Base-by-base conservation (phyloP, 2,888 invertebrate species). In the Sminthurides aquaticus region DNA sequence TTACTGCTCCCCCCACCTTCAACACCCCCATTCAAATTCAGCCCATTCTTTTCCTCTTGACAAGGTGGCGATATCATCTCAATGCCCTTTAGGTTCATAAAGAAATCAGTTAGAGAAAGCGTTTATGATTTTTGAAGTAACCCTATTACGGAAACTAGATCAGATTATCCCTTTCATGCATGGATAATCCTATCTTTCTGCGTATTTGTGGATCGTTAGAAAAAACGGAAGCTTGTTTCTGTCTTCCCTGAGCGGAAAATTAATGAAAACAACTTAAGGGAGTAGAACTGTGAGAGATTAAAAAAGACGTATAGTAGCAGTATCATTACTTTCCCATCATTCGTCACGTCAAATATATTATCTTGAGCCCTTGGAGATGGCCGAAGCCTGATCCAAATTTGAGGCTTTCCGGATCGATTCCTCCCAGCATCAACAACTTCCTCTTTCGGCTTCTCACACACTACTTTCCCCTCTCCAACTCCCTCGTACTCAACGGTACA, bases 321-420 rank as follows among this genome's bases (percentile, higher is more conserved):
- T n/a, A 15, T 34, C 15, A 34, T 29, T 63, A 68, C 70, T 60
- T 67, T 68, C 57, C 64, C 62, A 60, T 64, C 66, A 18, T 62
- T 56, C 3, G 57, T 66, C n/a, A 70, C 61, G 48, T 68, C 62
- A 28, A 68, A 67, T 11, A 68, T 28, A 62, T 69, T 67, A 28
- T 63, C 65, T 2, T 69, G 68, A 25, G 61, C 56, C 5, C 54
- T 60, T 1, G 62, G 57, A 1, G 67, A 48, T 11, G 73, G 73
- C 24, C 70, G 61, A 24, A 73, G 65, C 22, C 73, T 20, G 20
- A 71, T 66, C 60, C 70, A 69, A 8, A 73, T 61, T 58, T 73
- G 67, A n/a, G 69, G 69, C 49, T 71, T 70, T 20, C 66, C 69
- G 3, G 49, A 49, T 34, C 43, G 43, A 5, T 11, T 15, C 5